Conservation (phyloP, 2,888 invertebrate species). For the Cephus rjabovi region DNA sequence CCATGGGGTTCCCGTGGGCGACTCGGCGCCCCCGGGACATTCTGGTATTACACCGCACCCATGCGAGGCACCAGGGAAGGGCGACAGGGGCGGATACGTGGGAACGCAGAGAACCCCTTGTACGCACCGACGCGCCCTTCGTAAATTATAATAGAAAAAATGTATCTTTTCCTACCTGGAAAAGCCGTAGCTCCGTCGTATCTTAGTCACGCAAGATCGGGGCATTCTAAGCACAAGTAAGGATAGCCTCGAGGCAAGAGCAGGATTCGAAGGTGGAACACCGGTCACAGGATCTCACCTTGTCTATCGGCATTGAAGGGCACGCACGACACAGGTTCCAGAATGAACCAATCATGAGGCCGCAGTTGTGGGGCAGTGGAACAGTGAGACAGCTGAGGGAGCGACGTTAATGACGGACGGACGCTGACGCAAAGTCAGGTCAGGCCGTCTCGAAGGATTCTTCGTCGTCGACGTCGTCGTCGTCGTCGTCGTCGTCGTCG, state of each 20-base stretch:
- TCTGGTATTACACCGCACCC: neutral
- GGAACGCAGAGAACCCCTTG: constrained; percentile 11
- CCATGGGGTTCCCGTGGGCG: constrained; percentile 20
- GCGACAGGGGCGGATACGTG: neutral
- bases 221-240: neutral
- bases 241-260: neutral
- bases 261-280: neutral
- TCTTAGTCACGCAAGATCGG: neutral
- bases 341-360: constrained; percentile 95
- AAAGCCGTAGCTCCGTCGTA: neutral
- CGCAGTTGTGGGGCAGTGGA: constrained; percentile 62
- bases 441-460: neutral
- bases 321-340: constrained; percentile 97
- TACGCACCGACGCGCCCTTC: neutral
- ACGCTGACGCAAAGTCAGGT: constrained; percentile 25
- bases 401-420: constrained; percentile 37
- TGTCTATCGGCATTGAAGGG: constrained; percentile 96
- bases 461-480: neutral
- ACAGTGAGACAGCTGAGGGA: constrained; percentile 53
- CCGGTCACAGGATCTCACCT: constrained; percentile 73
- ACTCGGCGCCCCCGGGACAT: constrained; percentile 5
- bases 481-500: constrained; percentile 8
- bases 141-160: neutral
- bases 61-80: constrained; percentile 11
- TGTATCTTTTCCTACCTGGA: neutral